Evolutionary conservation across 2,113 vertebrate species (phyloP).

Genomic region (Bufo bufo): DNA sequence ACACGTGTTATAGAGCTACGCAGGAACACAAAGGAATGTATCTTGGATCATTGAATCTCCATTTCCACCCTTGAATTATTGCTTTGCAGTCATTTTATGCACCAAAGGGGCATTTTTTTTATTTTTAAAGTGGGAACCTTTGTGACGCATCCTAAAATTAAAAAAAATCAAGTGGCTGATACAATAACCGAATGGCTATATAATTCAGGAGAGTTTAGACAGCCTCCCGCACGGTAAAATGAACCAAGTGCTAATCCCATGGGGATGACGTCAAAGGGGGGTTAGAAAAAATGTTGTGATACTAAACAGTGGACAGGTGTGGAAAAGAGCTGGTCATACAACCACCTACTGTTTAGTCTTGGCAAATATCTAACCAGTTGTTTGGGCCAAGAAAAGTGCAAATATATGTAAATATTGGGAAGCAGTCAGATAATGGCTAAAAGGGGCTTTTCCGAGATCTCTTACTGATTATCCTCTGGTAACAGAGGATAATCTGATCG

Average conservation of each 20-base stretch:
- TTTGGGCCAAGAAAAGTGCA: neutral
- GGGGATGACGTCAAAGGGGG: neutral
- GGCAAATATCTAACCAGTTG: neutral
- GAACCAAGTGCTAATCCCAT: neutral
- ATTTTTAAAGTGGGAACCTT: slow-evolving; percentile 11
- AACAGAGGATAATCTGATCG: too few species aligned
- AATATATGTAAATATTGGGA: neutral
- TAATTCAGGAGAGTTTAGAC: neutral
- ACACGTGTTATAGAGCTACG: slow-evolving; percentile 59
- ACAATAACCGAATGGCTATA: neutral
- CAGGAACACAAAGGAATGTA: slow-evolving; percentile 38
- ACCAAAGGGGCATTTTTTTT: slow-evolving; percentile 67
- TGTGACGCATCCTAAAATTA: neutral
- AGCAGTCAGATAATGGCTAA: too few species aligned
- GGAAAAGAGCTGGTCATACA: too few species aligned
- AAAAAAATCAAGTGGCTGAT: slow-evolving; percentile 1
- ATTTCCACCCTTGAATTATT: slow-evolving; percentile 81
- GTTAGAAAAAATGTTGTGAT: neutral
- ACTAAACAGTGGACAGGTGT: neutral
- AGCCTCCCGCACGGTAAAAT: neutral
- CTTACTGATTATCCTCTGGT: too few species aligned
- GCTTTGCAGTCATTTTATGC: slow-evolving; percentile 89
- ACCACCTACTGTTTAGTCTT: neutral
- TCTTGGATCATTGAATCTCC: slow-evolving; percentile 70
- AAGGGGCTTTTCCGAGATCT: too few species aligned